Conservation (phyloP, 2,113 vertebrate genomes). For the Xiphophorus hellerii region DNA sequence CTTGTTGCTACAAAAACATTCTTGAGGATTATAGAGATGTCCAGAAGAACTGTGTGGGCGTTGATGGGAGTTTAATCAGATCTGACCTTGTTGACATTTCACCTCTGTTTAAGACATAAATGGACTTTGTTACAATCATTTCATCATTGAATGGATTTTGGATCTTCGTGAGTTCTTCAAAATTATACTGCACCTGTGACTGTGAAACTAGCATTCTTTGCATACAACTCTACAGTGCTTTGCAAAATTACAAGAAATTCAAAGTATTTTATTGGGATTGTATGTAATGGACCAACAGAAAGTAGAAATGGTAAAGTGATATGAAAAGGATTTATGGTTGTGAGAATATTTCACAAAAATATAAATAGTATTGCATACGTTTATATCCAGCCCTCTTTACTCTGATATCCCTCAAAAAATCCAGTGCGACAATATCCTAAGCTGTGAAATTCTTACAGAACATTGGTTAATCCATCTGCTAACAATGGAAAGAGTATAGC, state of each 20-base stretch:
- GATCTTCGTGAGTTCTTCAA: background rate
- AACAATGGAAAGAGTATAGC: too few relatives aligned
- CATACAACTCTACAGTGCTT: slow-evolving; percentile 6
- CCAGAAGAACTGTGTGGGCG: slow-evolving; percentile 51
- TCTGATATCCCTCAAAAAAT: too few relatives aligned
- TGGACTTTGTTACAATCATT: slow-evolving; percentile 49
- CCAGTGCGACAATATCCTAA: too few relatives aligned
- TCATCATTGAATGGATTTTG: slow-evolving; percentile 37
- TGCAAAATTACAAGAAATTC: background rate
- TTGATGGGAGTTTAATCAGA: slow-evolving; percentile 53
- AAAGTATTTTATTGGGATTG: background rate
- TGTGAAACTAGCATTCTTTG: background rate
- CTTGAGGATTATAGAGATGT: slow-evolving; percentile 47
- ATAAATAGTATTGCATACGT: background rate
- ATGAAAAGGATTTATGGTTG: background rate
- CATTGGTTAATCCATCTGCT: too few relatives aligned
- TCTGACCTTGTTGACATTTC: slow-evolving; percentile 45
- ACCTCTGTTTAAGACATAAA: slow-evolving; percentile 56
- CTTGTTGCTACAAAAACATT: slow-evolving; percentile 62
- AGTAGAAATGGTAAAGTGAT: background rate
- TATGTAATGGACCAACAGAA: background rate
- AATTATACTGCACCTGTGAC: slow-evolving; percentile 15
- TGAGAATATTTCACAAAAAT: background rate
- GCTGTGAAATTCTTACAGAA: too few relatives aligned
- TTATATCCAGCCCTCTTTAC: too few relatives aligned